Conservation (phyloP, 2,888 invertebrate species). For the Poecilobothrus nobilitatus region DNA sequence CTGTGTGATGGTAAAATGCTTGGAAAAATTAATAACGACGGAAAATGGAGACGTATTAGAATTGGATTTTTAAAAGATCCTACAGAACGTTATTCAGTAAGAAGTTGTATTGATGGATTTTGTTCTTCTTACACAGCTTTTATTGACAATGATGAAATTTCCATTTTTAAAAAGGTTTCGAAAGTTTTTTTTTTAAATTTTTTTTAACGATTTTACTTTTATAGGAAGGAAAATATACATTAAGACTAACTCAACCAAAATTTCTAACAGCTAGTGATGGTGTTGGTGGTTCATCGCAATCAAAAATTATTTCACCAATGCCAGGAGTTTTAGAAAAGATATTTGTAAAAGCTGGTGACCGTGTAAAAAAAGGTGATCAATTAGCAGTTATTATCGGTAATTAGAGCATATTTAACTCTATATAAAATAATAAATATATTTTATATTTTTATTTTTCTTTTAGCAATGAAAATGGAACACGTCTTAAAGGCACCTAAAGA, state of each 20-base stretch:
- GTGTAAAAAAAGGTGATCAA: constrained; percentile 78
- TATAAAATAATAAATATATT: not conserved
- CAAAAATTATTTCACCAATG: constrained; percentile 77
- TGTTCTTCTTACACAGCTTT: constrained; percentile 51
- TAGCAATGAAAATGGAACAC: constrained; percentile 99
- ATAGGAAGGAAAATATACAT: constrained; percentile 60
- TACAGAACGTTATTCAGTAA: constrained; percentile 43
- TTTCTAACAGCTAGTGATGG: constrained; percentile 46
- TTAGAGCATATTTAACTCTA: no score
- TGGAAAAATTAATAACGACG: constrained; percentile 45
- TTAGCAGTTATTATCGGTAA: constrained; percentile 75
- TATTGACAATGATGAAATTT: constrained; percentile 49
- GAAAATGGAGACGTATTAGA: constrained; percentile 49
- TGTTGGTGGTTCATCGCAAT: constrained; percentile 43
- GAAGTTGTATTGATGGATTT: constrained; percentile 48
- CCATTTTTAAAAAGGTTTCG: constrained; percentile 53
- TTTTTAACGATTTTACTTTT: constrained; percentile 24
- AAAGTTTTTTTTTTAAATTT: not conserved
- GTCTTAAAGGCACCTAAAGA: constrained; percentile 75
- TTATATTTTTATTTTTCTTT: not conserved
- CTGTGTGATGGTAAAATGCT: constrained; percentile 46
- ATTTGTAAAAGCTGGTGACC: constrained; percentile 70
- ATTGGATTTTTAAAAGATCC: constrained; percentile 42
- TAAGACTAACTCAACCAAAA: constrained; percentile 54
- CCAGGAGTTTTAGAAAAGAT: constrained; percentile 92